These are phyloP conservation scores for Octodon degus DNA, from an alignment of 2,113 vertebrate species.

Conservation along the genomic window DNA sequence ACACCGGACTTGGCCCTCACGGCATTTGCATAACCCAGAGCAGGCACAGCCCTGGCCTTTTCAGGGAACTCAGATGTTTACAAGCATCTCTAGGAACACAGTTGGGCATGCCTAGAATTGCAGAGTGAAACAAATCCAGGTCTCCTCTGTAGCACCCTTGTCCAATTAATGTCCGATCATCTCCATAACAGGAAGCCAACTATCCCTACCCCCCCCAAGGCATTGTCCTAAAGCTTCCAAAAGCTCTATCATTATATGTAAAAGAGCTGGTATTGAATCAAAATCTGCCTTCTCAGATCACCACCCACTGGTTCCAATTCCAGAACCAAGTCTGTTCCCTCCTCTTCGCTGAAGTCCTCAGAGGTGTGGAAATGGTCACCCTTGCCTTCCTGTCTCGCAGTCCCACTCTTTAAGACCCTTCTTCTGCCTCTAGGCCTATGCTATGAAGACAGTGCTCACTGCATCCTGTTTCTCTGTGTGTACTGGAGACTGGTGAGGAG, in stretches of 20 bases:
- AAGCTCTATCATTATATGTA: neutral
- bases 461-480: neutral
- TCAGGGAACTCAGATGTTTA: neutral
- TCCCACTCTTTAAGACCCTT: neutral
- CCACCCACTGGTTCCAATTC: neutral
- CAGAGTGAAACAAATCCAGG: neutral
- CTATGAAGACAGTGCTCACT: accelerated
- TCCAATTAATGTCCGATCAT: neutral
- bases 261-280: neutral
- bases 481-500: neutral
- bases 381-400: neutral
- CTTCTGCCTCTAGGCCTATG: neutral
- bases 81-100: neutral
- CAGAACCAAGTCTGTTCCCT: neutral
- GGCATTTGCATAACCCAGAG: neutral
- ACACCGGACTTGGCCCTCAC: neutral
- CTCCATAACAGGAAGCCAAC: neutral
- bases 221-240: constrained; percentile 20
- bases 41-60: neutral
- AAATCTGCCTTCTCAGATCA: neutral
- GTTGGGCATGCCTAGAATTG: constrained; percentile 11
- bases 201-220: neutral
- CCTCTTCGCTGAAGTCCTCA: neutral
- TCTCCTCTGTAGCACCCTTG: neutral
- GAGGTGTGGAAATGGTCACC: neutral